These are phyloP conservation scores for Cheilosia pagana DNA, from an alignment of 2,888 invertebrate genomes.

Conservation along the genomic window DNA sequence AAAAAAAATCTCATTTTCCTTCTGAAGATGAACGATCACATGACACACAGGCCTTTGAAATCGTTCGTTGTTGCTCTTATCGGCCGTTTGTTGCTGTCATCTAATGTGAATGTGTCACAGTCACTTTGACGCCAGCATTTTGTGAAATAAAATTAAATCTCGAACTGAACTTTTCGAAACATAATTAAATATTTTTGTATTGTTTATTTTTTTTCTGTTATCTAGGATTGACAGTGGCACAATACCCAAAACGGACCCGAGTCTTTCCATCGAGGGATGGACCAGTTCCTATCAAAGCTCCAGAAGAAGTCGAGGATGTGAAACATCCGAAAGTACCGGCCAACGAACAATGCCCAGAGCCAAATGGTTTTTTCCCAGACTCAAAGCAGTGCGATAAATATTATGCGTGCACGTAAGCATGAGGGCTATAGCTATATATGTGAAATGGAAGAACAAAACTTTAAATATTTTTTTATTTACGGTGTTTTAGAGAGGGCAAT, in stretches of 20 bases:
- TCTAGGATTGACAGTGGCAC: constrained; percentile 79
- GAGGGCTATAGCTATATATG: constrained; percentile 41
- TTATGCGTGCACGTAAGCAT: constrained; percentile 88
- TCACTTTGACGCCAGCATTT: constrained; percentile 51
- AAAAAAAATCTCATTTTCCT: constrained; percentile 47
- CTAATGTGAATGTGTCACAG: constrained; percentile 44
- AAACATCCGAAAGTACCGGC: constrained; percentile 80
- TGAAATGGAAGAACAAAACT: constrained; percentile 23
- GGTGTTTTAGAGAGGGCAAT: constrained; percentile 86
- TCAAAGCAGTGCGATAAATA: constrained; percentile 95
- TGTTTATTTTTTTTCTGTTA: constrained; percentile 52
- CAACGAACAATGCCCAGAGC: constrained; percentile 90
- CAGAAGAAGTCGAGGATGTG: constrained; percentile 83
- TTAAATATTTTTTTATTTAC: constrained; percentile 40
- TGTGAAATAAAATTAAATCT: neutral
- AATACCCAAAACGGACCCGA: constrained; percentile 79
- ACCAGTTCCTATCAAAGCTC: constrained; percentile 79
- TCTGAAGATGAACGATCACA: constrained; percentile 16
- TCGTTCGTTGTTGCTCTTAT: constrained; percentile 17
- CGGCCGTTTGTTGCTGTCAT: constrained; percentile 19
- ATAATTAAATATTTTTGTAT: constrained; percentile 54
- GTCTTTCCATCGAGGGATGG: constrained; percentile 79
- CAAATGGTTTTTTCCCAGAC: constrained; percentile 93
- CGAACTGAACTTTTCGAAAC: constrained; percentile 40
- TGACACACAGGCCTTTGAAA: constrained; percentile 15